Conservation (phyloP, 2,113 vertebrate genomes). For the Potamarius usumacintae region DNA sequence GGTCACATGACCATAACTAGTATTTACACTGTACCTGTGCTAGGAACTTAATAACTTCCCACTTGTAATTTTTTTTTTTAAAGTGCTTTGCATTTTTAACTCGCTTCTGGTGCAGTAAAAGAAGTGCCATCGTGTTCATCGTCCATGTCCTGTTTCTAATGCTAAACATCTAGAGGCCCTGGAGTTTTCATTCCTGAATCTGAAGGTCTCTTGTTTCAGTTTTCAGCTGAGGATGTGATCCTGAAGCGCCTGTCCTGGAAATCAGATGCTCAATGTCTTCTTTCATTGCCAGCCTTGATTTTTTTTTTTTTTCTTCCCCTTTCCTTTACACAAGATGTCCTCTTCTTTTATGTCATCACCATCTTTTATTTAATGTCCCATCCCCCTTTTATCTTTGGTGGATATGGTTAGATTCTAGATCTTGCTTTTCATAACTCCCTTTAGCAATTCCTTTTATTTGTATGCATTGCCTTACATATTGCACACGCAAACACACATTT, state of each 20-base stretch:
- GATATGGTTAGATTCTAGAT: neutral
- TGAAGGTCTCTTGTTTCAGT: neutral
- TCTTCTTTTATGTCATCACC: neutral
- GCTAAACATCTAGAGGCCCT: neutral
- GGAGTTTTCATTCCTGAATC: neutral
- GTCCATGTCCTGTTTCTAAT: neutral
- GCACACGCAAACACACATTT: neutral
- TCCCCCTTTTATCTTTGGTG: neutral
- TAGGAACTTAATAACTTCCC: neutral
- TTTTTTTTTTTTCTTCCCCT: neutral
- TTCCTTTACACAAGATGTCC: too few species aligned
- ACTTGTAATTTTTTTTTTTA: neutral
- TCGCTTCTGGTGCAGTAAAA: neutral
- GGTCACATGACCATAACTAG: neutral
- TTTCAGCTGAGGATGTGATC: neutral
- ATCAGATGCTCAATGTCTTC: slow-evolving; percentile 15
- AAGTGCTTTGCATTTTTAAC: neutral
- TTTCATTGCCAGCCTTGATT: neutral
- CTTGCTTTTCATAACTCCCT: neutral
- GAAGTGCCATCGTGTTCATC: neutral
- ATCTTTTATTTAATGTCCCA: neutral
- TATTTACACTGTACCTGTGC: neutral
- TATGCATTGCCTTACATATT: neutral
- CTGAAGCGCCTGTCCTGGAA: neutral
- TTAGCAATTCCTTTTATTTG: neutral